phyloP scores from a whole-genome alignment of 2,888 invertebrate genomes.

The Cactoblastis cactorum region DNA sequence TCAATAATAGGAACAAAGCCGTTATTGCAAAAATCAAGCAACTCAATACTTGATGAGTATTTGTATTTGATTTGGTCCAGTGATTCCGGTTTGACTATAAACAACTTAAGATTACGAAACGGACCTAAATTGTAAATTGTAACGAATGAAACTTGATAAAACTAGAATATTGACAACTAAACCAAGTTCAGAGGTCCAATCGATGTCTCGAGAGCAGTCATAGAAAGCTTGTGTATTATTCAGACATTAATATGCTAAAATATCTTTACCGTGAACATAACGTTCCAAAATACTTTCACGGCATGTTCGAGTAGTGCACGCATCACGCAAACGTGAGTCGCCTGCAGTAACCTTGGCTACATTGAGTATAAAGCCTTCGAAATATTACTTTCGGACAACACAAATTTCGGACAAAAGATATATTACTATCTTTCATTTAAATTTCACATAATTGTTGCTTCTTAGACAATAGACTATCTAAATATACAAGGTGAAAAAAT shows the following conservation, averaged over 20 bases:
- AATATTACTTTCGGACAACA: conserved; percentile 42
- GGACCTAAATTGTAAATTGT: not conserved
- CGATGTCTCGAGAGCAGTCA: conserved; percentile 36
- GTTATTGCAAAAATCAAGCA: conserved; percentile 37
- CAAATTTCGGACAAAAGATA: not conserved
- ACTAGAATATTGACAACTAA: not conserved
- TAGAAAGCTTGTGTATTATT: conserved; percentile 66
- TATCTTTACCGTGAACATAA: conserved; percentile 62
- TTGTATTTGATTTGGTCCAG: conserved; percentile 34
- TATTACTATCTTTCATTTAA: not conserved
- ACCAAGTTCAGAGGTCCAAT: not conserved
- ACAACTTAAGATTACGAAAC: not conserved
- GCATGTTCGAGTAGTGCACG: conserved; percentile 60
- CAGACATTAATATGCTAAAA: conserved; percentile 71
- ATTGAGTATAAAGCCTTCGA: conserved; percentile 45
- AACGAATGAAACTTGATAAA: not conserved
- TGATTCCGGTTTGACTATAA: conserved; percentile 25
- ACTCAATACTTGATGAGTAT: conserved; percentile 30
- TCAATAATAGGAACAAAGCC: conserved; percentile 39
- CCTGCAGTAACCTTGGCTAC: conserved; percentile 51
- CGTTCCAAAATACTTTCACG: conserved; percentile 74
- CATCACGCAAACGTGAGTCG: conserved; percentile 59
- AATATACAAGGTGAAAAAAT: too few species aligned
- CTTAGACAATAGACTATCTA: too few species aligned
- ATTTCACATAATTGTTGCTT: not conserved